These are phyloP conservation scores for Campylomormyrus tamandua DNA, from an alignment of 2,113 vertebrate species.

Conservation along the genomic window DNA sequence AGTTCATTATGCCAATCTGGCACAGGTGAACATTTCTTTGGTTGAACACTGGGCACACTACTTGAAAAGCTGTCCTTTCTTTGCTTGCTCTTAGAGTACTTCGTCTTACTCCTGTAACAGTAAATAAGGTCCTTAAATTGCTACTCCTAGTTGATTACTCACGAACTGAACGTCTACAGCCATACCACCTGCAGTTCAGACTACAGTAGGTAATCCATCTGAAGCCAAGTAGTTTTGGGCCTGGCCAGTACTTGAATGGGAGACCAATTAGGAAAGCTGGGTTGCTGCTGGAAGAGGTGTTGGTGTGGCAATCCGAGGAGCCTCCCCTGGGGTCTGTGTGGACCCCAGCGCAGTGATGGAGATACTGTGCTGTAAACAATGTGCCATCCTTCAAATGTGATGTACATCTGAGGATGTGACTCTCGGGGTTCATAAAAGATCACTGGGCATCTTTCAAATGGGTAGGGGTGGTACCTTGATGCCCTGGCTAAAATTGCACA, in stretches of 20 bases:
- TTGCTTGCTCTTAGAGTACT: not conserved
- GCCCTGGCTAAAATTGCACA: not conserved
- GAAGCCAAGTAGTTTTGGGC: not conserved
- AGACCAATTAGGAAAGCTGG: not conserved
- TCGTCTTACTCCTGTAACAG: not conserved
- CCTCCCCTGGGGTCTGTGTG: not conserved
- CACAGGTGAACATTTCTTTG: not conserved
- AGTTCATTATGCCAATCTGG: not conserved
- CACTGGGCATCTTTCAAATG: not conserved
- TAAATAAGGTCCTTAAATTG: not conserved
- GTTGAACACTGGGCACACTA: not conserved
- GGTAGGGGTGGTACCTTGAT: not conserved
- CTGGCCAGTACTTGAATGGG: not conserved
- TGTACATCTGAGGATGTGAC: not conserved
- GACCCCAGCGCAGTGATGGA: not conserved
- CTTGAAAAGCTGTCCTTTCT: not conserved
- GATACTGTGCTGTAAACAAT: not conserved
- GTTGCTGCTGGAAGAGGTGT: not conserved
- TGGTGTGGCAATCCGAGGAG: not conserved
- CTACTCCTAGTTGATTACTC: not conserved
- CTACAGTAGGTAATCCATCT: not conserved
- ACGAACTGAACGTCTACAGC: not conserved
- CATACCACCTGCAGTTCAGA: not conserved
- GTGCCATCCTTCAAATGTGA: not conserved
- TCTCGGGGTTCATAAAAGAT: not conserved